Base-by-base conservation (phyloP, 2,113 vertebrate genomes). In the Mohoua ochrocephala region DNA sequence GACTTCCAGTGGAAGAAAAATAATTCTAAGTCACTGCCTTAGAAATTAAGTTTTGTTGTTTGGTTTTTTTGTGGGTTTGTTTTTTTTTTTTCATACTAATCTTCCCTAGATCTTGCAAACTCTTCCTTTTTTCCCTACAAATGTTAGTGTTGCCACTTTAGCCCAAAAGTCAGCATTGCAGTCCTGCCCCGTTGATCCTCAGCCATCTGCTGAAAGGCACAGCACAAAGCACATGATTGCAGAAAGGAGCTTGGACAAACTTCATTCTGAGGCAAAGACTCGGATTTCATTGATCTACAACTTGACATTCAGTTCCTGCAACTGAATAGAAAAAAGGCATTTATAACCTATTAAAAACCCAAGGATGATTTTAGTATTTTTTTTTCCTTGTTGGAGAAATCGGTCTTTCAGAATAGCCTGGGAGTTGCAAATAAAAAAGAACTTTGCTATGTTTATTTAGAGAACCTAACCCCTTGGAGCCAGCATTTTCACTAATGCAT, bases 401-500 rank as follows among this genome's bases (percentile, higher is more conserved):
- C 93, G 75, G 87, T 91, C 89, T 96, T 95, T 96, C 84, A 96
- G 92, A 97, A 97, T 93, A 97, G 97, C 84, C 95, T 85, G 83
- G 95, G 97, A 96, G 93, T 87, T 57, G 81, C 15, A 81, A 97
- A 97, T 96, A 93, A 94, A 97, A 95, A 93, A 95, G 95, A 98
- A 97, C 95, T 96, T 97, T 82, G 87, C 93, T 93, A 44, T 98
- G 96, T 97, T 98, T 98, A 98, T 98, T 98, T 98, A 98, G 96
- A 98, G 95, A 98, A 97, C 95, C 96, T 98, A 97, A 97, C 94
- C 97, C 97, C 97, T 98, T 93, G 97, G 97, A 98, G 98, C 97
- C 98, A 97, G 84, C 95, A 70, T 97, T 97, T 96, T 91, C 96
- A 97, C 97, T 98, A 98, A 98, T 98, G 98, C 97, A 98, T 98